Percentiles rank a stretch among this genome's conserved stretches.
Evolutionary conservation across 1,140 invertebrate species (phyloP).

Genomic region (Globodera rostochiensis): DNA sequence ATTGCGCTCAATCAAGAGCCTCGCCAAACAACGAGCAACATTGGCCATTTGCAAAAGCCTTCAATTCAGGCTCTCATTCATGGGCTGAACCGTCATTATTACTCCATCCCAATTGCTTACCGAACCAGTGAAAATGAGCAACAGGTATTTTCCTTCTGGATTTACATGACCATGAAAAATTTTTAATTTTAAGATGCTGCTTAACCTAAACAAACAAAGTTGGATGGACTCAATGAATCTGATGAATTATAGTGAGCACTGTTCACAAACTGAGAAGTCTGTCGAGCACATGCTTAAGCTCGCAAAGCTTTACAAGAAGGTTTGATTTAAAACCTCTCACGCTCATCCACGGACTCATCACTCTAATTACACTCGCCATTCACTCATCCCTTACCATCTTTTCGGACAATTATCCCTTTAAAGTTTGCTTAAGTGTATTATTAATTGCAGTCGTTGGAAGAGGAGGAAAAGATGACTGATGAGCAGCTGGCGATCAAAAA

Average conservation of each 20-base stretch:
- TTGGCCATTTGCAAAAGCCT: slow-evolving; percentile 97
- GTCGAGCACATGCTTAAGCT: slow-evolving; percentile 94
- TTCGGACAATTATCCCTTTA: background rate
- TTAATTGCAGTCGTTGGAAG: slow-evolving; percentile 78
- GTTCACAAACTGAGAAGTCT: slow-evolving; percentile 80
- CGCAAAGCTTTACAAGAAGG: slow-evolving; percentile 97
- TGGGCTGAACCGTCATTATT: slow-evolving; percentile 97
- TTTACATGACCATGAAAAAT: slow-evolving; percentile 8
- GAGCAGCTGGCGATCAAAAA: slow-evolving; percentile 99
- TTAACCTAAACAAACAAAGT: slow-evolving; percentile 97
- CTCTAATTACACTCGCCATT: too few species aligned
- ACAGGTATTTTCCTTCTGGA: slow-evolving; percentile 68
- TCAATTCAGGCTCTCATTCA: slow-evolving; percentile 99
- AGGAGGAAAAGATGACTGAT: slow-evolving; percentile 99
- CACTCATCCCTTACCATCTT: background rate
- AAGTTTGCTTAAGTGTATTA: slow-evolving; percentile 17
- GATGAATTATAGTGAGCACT: slow-evolving; percentile 91
- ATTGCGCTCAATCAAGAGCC: slow-evolving; percentile 98
- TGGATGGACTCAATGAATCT: slow-evolving; percentile 98
- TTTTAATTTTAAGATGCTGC: slow-evolving; percentile 77
- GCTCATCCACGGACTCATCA: background rate
- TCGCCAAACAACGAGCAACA: slow-evolving; percentile 95
- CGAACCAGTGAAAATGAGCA: slow-evolving; percentile 98
- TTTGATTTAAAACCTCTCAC: slow-evolving; percentile 55
- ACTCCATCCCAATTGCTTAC: slow-evolving; percentile 99